Evolutionary conservation across 2,113 vertebrate genomes (phyloP), one percentile per base, ranked within the genome.

Genomic region (Aphelocoma coerulescens): DNA sequence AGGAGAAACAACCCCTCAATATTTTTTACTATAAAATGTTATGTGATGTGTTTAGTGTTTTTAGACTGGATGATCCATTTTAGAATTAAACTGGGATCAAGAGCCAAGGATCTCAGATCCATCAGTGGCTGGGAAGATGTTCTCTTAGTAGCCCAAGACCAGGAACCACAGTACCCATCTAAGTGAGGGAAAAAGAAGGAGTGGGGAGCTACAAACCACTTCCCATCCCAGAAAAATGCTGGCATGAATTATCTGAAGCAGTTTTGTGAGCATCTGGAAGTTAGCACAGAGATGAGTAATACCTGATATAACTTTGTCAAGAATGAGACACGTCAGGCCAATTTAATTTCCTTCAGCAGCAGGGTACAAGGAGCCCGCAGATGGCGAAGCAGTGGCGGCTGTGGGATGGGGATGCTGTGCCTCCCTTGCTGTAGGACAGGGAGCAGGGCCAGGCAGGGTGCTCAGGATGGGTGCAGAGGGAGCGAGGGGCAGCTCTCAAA

Each of bases 201-300:
- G 5, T 11, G 15, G 26, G 22, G 30, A 39, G 44, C 41, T 89
- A 22, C 68, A 89, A 79, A 52, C 26, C 79, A 6, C 37, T 58
- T 84, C 59, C 59, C 39, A 71, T 14, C 43, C 44, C 71, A 63
- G 26, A 48, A 82, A 52, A 63, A 82, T 2, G 10, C 78, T 85
- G 57, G 35, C 2, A 4, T n/a, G 66, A 82, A 61, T 76, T 88
- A 89, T 24, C 61, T 0, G 0, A 78, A 73, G 54, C 69, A 75
- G 57, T 78, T 78, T 58, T 84, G 55, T 67, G 44, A 87, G 85
- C 91, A 89, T 87, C 91, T 95, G 96, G 85, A 93, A 89, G 68
- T 26, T 7, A 75, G 61, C 61, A 37, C 9, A 32, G 80, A 52
- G 79, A 86, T 89, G 83, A 95, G 46, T 67, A 94, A 71, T 85